Percentiles rank a stretch among this genome's conserved stretches.
Conservation (phyloP, 2,113 vertebrate genomes). For the Motacilla tschutschensis region DNA sequence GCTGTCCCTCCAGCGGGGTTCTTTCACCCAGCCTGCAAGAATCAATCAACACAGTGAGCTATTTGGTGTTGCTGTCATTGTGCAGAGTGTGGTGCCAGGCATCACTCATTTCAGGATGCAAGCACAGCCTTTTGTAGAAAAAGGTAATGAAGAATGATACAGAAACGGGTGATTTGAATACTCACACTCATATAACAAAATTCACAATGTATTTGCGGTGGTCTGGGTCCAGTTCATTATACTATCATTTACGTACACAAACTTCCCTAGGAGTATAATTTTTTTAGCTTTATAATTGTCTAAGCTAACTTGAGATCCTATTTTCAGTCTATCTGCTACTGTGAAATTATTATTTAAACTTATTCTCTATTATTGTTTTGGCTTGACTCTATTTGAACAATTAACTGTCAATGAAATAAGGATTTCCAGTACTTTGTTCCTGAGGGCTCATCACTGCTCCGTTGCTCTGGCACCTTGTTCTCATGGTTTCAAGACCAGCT, state of each 20-base stretch:
- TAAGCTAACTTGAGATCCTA: background rate
- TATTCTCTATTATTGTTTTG: background rate
- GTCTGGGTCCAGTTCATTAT: background rate
- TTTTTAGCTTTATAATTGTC: background rate
- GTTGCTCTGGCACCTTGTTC: background rate
- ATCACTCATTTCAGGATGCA: background rate
- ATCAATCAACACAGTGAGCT: no score
- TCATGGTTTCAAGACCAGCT: background rate
- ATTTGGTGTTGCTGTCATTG: background rate
- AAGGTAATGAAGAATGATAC: background rate
- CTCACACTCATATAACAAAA: background rate
- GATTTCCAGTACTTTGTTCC: background rate
- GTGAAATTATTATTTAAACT: background rate
- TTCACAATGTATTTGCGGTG: background rate
- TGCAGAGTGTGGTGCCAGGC: background rate
- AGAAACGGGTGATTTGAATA: background rate
- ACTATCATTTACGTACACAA: background rate
- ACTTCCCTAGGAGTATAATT: background rate
- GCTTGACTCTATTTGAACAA: background rate
- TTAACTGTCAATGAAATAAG: background rate
- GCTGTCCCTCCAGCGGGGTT: background rate
- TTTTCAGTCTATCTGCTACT: background rate
- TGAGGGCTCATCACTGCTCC: background rate
- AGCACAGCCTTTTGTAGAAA: background rate
- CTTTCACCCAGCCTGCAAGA: background rate